These are phyloP conservation scores for Calonectris borealis DNA, from an alignment of 2,113 vertebrate genomes.

Conservation along the genomic window DNA sequence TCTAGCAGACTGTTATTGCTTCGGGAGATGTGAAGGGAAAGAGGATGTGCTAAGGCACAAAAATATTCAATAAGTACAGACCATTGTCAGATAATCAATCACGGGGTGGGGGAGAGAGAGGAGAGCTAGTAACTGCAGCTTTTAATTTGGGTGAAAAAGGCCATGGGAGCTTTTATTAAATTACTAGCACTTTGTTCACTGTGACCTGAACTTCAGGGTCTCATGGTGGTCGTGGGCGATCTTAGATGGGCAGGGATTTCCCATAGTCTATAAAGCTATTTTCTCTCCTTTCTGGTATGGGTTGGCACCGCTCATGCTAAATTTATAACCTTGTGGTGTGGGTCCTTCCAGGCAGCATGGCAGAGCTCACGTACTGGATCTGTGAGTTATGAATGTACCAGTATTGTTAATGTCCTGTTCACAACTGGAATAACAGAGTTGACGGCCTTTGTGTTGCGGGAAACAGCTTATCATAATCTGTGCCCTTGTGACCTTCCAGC, in stretches of 20 bases:
- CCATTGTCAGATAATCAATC: not conserved
- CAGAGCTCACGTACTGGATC: not conserved
- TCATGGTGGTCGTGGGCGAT: not conserved
- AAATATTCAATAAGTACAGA: not conserved
- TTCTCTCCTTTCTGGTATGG: not conserved
- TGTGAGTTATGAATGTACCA: not conserved
- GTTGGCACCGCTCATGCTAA: not conserved
- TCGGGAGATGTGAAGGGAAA: not conserved
- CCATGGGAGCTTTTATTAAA: not conserved
- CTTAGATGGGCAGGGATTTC: not conserved
- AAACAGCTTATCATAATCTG: constrained; percentile 33
- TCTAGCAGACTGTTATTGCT: not conserved
- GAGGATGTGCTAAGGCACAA: not conserved
- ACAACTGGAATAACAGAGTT: constrained; percentile 55
- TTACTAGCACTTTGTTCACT: not conserved
- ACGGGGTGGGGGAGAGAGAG: not conserved
- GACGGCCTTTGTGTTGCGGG: not conserved
- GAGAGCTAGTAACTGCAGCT: not conserved
- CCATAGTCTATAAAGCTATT: not conserved
- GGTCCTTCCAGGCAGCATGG: not conserved
- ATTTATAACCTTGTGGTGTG: not conserved
- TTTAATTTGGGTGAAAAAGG: not conserved
- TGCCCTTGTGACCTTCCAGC: constrained; percentile 33
- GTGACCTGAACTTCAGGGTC: not conserved
- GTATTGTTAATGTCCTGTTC: not conserved